Base-by-base conservation (phyloP, 1,140 invertebrate species). In the Neocloeon triangulifer region DNA sequence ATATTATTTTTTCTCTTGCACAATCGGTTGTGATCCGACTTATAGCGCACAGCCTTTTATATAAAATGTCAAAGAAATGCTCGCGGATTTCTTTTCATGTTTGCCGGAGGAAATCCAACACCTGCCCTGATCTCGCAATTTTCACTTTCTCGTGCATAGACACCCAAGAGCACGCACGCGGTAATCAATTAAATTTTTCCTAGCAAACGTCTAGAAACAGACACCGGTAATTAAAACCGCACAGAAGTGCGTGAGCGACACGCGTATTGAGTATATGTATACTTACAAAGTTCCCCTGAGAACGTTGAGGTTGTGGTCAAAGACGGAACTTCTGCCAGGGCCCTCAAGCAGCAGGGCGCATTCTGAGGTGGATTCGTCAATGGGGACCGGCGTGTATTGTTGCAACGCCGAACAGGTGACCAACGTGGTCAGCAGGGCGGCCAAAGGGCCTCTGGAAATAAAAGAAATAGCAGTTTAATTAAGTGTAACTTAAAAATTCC, bases 221-320 rank as follows among this genome's bases (percentile, higher is more conserved):
- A n/a, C n/a, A 25, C 23, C 14, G n/a, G n/a, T 14, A 14, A 14
- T 25, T 25, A 14, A 12, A 6, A 25, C 23, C 23, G 14, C 14
- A 25, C n/a, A 25, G 23, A 25, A n/a, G 23, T 2, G 23, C 2
- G 14, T 6, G n/a, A 23, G n/a, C 8, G 8, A 25, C n/a, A 12
- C 14, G 23, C 3, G n/a, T 14, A 23, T 12, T 20, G 19, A 27
- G 17, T 19, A 7, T 19, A 26, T 18, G 52, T 70, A 69, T 73
- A 58, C 73, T 70, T 62, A 53, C 26, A 57, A 44, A 9, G 48
- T 55, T 38, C 70, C 75, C 42, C 76, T 63, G 5, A 84, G 60
- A 30, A 80, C 58, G 53, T 84, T 82, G 33, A 74, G 64, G 41
- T 72, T 75, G 48, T 81, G 82, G 50, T 84, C 77, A 43, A 73